phyloP scores from a whole-genome alignment of 2,113 vertebrate genomes.

The Numenius arquata region DNA sequence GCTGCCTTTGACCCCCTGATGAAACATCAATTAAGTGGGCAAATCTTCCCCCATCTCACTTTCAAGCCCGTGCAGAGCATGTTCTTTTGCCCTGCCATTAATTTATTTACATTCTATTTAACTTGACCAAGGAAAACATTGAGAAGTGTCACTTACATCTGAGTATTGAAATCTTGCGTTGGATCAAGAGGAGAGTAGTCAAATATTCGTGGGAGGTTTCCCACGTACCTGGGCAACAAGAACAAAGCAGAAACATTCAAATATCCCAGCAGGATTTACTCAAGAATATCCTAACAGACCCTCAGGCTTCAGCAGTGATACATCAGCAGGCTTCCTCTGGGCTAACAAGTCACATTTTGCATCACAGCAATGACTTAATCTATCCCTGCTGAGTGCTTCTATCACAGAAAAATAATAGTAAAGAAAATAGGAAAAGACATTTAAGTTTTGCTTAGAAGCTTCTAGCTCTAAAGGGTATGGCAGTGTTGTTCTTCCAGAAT shows the following conservation, averaged over 20 bases:
- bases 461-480: neutral
- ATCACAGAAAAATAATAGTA: neutral
- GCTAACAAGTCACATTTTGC: neutral
- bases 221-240: conserved; percentile 87
- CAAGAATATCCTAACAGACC: neutral
- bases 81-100: neutral
- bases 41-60: neutral
- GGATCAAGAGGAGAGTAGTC: conserved; percentile 98
- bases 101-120: neutral
- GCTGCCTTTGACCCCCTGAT: neutral
- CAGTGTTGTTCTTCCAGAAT: neutral
- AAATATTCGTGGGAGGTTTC: conserved; percentile 96
- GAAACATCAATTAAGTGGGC: neutral
- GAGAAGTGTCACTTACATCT: conserved; percentile 86
- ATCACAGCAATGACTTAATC: neutral
- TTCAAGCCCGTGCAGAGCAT: neutral
- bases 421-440: neutral
- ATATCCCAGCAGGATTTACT: neutral
- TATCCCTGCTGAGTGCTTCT: neutral
- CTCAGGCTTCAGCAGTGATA: neutral
- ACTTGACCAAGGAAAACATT: neutral
- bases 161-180: conserved; percentile 95
- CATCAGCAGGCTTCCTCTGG: neutral
- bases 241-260: conserved; percentile 2
- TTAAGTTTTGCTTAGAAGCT: neutral